Base-by-base conservation (phyloP, 2,797 vertebrate species). In the Gadopsis bispinosus region DNA sequence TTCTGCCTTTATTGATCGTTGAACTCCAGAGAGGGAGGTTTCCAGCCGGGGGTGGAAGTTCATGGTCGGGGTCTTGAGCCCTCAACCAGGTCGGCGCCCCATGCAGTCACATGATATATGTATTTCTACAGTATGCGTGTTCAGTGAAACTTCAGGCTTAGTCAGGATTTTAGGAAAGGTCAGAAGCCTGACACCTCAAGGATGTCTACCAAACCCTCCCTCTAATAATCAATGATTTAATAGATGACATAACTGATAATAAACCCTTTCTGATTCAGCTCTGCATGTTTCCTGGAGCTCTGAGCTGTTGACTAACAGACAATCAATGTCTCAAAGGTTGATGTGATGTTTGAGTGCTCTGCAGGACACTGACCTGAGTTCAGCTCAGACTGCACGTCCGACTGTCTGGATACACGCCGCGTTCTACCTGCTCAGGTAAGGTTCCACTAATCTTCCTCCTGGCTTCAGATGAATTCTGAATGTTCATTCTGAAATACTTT, bases 241-340 rank as follows among this genome's bases (percentile, higher is more conserved):
- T 26, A 26, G 26, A 26, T 26, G 26, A 26, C 26, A 26, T 26
- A 26, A 26, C 26, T 26, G 26, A 26, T 26, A 26, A 26, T 26
- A 26, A 26, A 26, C 26, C 26, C 26, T 26, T 26, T 26, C 26
- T 26, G 26, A 26, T 26, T 26, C 26, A 26, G 26, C 16, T 50
- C 13, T 20, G 39, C 60, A 54, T 67, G 66, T 63, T 67, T 77
- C 65, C 35, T 54, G 63, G 72, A 70, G 43, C 37, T 60, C 51
- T 22, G 55, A 58, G 26, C 39, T 77, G 79, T 64, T 88, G 70
- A 84, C 75, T 4, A 31, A 53, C 79, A 50, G 73, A 47, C 33
- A 71, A 93, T 96, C 93, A 81, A 95, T 91, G 92, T 87, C 87
- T 92, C 94, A 95, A 96, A 95, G 95, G 94, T 96, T 75, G 76